phyloP scores from a whole-genome alignment of 2,888 invertebrate species.

The Calameuta idolon region DNA sequence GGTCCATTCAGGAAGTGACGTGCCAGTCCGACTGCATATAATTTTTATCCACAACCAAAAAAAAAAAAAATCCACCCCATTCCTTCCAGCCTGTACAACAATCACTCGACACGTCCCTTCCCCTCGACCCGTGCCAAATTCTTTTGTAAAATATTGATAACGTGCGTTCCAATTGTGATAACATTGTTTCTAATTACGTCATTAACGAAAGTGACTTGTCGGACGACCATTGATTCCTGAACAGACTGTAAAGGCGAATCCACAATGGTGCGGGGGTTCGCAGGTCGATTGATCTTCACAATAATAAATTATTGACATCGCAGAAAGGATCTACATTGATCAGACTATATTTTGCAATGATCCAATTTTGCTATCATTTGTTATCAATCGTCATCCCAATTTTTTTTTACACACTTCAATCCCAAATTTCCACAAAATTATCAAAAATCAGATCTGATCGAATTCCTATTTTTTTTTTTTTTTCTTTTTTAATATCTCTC shows the following conservation, averaged over 20 bases:
- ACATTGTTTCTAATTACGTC: background rate
- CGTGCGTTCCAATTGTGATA: background rate
- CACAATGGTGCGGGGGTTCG: constrained; percentile 63
- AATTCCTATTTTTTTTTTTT: too few species aligned
- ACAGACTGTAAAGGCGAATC: constrained; percentile 52
- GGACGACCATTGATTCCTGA: constrained; percentile 37
- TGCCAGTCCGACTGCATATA: background rate
- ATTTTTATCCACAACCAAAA: background rate
- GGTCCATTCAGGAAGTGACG: background rate
- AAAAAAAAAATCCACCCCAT: background rate
- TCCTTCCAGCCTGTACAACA: constrained; percentile 15
- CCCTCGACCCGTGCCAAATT: background rate
- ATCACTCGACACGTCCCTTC: background rate
- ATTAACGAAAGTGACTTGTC: background rate
- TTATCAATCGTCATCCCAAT: background rate
- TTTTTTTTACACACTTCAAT: background rate
- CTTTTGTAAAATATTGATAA: background rate
- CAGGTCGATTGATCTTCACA: constrained; percentile 6
- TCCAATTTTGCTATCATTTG: too few species aligned
- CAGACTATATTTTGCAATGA: too few species aligned
- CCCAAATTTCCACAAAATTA: background rate
- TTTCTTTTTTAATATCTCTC: too few species aligned
- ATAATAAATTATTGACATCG: background rate
- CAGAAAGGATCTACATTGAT: too few species aligned
- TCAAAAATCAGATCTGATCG: background rate